Base-by-base conservation (phyloP, 2,888 invertebrate species). In the Dasysyrphus albostriatus region DNA sequence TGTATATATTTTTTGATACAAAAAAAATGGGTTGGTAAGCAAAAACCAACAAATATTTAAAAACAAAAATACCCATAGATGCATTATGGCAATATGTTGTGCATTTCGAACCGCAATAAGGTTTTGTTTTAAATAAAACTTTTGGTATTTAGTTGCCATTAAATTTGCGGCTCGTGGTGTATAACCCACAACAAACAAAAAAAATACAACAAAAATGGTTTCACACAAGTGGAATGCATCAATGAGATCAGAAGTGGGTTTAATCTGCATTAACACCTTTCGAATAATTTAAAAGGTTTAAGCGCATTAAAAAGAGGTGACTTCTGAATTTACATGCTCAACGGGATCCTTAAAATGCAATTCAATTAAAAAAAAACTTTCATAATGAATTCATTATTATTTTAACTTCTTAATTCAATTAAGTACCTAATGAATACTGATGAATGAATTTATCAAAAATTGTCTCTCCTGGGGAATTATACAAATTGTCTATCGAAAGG, bases 241-340 rank as follows among this genome's bases (percentile, higher is more conserved):
- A 39, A 58, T 29, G 65, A 19, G 14, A 59, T 67, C 44, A 29
- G 12, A 74, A 19, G 39, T 16, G 73, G 58, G 10, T 74, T 67
- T 39, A 39, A 32, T n/a, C 16, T 59, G 49, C 65, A 59, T 74
- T 80, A 73, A 47, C 80, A 67, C 73, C 73, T 58, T 58, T 5
- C 1, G 9, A 49, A 32, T n/a, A 54, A 69, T 69, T 69, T 37
- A 67, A 67, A 67, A 19, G 67, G 16, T 14, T 63, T 49, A 67
- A 37, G 37, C 67, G 14, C 19, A 19, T 49, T 67, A 34, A 67
- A 67, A 3, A 24, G 24, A 24, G 34, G 19, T 67, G 34, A 49
- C 67, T 67, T 67, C 37, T 67, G 49, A 67, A 19, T 44, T 49
- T 49, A 24, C 34, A 49, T 29, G 63, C 63, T 44, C 63, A 16